Percentiles rank a stretch among this genome's conserved stretches.
phyloP scores from a whole-genome alignment of 23 tunicate species.

The Aplidium turbinatum region DNA sequence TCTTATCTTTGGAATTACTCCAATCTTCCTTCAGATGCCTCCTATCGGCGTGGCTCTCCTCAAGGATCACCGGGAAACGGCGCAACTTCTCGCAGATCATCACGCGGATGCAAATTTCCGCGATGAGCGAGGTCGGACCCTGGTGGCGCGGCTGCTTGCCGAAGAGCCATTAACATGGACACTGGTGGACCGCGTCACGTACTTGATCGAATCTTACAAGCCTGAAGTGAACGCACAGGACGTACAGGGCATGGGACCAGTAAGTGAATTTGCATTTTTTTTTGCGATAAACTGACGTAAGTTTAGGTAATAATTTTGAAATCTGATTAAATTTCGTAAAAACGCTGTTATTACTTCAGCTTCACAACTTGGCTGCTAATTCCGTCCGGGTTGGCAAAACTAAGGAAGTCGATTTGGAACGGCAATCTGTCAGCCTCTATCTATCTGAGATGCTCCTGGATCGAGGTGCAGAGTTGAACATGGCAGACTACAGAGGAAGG shows the following conservation, averaged over 20 bases:
- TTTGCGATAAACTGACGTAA: background rate
- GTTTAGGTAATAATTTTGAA: background rate
- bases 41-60: constrained; percentile 96
- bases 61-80: constrained; percentile 89
- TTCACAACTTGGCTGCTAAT: constrained; percentile 79
- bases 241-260: constrained; percentile 90
- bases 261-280: constrained; percentile 35
- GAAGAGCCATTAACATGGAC: constrained; percentile 83
- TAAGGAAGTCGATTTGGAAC: constrained; percentile 46
- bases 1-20: too few relatives aligned
- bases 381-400: constrained; percentile 40
- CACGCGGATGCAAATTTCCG: constrained; percentile 86
- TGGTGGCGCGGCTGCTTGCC: constrained; percentile 79
- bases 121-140: constrained; percentile 93
- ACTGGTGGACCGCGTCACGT: constrained; percentile 70
- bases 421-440: constrained; percentile 63
- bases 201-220: constrained; percentile 54
- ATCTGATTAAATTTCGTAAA: background rate
- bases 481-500: constrained; percentile 89
- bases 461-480: constrained; percentile 78
- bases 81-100: constrained; percentile 74
- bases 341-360: constrained; percentile 38
- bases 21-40: constrained; percentile 88
- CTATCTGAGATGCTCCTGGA: constrained; percentile 80
- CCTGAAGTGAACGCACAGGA: constrained; percentile 92